Evolutionary conservation across 2,888 invertebrate species (phyloP).

Genomic region (Steinernema scapterisci): DNA sequence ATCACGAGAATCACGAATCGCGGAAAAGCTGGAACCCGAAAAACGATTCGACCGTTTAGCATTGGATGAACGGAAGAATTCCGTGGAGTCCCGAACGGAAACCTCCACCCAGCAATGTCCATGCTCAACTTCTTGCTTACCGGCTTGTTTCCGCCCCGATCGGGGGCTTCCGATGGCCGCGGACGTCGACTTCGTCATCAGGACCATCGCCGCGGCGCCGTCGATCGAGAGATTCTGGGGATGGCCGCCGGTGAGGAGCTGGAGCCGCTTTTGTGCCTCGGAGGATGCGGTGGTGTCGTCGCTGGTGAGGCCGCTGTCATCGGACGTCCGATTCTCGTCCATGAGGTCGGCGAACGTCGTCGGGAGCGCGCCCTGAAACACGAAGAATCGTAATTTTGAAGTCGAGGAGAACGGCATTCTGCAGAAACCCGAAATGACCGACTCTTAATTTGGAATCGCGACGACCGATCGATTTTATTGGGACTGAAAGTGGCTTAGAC

Average conservation of each 20-base stretch:
- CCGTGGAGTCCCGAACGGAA: too few species aligned
- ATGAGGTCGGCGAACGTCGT: conserved; percentile 39
- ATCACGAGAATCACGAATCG: background rate
- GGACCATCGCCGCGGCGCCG: conserved; percentile 3
- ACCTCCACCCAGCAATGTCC: too few species aligned
- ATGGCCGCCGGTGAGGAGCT: background rate
- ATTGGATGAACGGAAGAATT: too few species aligned
- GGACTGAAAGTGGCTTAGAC: too few species aligned
- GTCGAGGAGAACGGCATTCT: background rate
- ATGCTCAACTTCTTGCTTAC: background rate
- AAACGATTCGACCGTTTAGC: too few species aligned
- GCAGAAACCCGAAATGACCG: too few species aligned
- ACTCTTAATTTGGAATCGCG: too few species aligned
- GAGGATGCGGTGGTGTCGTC: conserved; percentile 50
- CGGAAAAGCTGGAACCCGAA: background rate
- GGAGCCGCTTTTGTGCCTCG: conserved; percentile 16
- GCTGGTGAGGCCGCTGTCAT: conserved; percentile 60
- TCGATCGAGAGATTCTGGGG: conserved; percentile 2
- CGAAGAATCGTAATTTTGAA: background rate
- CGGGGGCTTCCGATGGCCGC: conserved; percentile 33
- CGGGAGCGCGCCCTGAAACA: conserved; percentile 55
- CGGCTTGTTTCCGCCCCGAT: conserved; percentile 26
- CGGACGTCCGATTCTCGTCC: conserved; percentile 59
- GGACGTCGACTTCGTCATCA: conserved; percentile 43
- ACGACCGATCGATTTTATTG: too few species aligned